Evolutionary conservation across 92 coral and sea anemone species (phyloP), one percentile per base, ranked within the genome.

Genomic region (Nematostella vectensis): DNA sequence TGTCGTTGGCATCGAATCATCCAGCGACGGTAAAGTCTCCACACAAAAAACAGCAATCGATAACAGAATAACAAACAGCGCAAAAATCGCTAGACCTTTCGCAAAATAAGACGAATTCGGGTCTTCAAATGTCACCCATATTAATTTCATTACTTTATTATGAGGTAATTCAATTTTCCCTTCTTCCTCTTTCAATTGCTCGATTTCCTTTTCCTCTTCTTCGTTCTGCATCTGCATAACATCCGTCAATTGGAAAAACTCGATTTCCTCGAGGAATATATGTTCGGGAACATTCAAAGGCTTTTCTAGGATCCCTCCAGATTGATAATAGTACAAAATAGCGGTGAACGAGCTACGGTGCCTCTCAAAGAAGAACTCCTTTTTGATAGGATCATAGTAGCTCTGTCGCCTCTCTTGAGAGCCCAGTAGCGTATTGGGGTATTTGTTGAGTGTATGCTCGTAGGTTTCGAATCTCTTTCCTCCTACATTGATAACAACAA

Each of bases 311-410:
- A 88, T 56, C 9, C 99, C 99, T 25, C 75, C 94, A 3, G 99
- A 93, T 44, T 93, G 99, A 27, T 93, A 93, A 39, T 87, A 93
- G 29, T 93, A 93, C 47, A 93, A 53, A 36, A 93, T 93, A 57
- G 99, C 87, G 8, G 93, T 93, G 51, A 93, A 93, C 0, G 96
- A 83, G 19, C 99, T 72, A 1, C 99, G 84, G 50, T 93, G 96
- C 0, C 99, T 89, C 64, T 93, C 99, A 54, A 93, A 93, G 57
- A 93, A 93, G 51, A 72, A 87, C 52, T 93, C 96, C 47, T 68
- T 76, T 43, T 93, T 82, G 53, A 67, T 55, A 54, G 70, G 57
- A 60, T 87, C 96, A 59, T 65, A 93, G 57, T 58, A 88, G n/a
- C 31, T 20, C 50, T 78, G 65, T 6, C 99, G 65, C 62, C 73